Percentiles rank a stretch among this genome's conserved stretches.
Evolutionary conservation across 2,113 vertebrate genomes (phyloP).

Genomic region (Carettochelys insculpta): DNA sequence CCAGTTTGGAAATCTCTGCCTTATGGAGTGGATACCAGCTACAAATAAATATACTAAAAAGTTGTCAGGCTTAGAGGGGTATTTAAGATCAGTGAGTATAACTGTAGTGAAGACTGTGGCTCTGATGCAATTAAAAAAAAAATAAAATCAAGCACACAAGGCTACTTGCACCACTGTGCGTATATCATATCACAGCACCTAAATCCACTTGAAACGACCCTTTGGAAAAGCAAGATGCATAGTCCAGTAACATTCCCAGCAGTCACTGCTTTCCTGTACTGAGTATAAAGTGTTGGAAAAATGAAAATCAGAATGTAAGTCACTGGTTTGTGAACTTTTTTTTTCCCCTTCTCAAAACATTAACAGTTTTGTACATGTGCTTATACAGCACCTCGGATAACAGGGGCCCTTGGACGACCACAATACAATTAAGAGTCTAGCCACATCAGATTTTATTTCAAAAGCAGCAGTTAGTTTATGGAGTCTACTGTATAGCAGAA

Average conservation of each 20-base stretch:
- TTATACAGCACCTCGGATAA: accelerated
- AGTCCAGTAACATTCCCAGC: not conserved
- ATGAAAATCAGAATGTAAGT: not conserved
- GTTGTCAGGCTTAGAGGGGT: too few relatives aligned
- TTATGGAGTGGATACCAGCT: too few relatives aligned
- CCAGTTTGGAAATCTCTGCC: too few relatives aligned
- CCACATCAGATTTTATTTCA: accelerated
- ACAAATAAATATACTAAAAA: not conserved
- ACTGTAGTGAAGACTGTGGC: not conserved
- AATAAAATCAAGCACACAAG: too few relatives aligned
- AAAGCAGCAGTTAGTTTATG: not conserved
- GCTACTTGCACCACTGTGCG: not conserved
- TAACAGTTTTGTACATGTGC: accelerated
- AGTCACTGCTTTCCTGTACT: not conserved
- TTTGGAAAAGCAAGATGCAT: not conserved
- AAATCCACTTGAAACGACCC: not conserved
- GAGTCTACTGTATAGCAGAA: not conserved
- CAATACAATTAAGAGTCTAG: not conserved
- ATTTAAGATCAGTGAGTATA: not conserved
- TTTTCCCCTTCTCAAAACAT: not conserved
- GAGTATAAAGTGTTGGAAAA: not conserved
- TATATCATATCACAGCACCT: not conserved
- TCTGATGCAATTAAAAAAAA: not conserved
- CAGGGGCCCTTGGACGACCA: not conserved
- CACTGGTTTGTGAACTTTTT: not conserved